phyloP scores from a whole-genome alignment of 2,113 vertebrate genomes.

The Mesocricetus auratus region DNA sequence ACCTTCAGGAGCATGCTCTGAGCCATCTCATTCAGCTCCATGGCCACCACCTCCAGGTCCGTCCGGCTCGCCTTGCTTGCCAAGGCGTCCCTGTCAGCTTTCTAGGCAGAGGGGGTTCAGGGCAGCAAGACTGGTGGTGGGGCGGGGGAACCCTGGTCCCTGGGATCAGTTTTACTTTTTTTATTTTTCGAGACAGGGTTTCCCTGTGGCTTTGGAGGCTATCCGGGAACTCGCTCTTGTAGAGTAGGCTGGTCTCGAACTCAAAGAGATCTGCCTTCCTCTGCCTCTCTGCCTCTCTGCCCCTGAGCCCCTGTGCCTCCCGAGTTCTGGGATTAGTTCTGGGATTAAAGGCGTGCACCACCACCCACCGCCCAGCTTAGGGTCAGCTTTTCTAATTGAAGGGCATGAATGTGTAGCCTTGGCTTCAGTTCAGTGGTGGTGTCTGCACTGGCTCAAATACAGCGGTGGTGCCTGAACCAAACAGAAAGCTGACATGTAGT shows the following conservation, averaged over 20 bases:
- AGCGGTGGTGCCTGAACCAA: neutral
- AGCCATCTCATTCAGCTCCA: conserved; percentile 79
- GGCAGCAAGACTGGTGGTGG: neutral
- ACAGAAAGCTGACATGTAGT: neutral
- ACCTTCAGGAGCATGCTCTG: conserved; percentile 83
- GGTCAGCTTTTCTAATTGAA: neutral
- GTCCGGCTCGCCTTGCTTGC: conserved; percentile 76
- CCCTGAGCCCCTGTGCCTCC: too few species aligned
- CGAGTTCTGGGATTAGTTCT: too few species aligned
- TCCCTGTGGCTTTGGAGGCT: too few species aligned
- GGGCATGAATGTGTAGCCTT: neutral
- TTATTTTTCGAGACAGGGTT: too few species aligned
- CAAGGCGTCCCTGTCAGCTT: conserved; percentile 77
- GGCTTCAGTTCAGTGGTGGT: neutral
- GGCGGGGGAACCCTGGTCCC: neutral
- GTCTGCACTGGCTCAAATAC: neutral
- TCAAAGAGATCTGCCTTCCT: too few species aligned
- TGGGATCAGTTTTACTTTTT: neutral
- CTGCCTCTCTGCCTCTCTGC: too few species aligned
- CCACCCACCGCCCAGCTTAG: too few species aligned
- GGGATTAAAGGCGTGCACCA: too few species aligned
- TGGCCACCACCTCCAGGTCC: conserved; percentile 74
- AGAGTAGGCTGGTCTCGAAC: too few species aligned
- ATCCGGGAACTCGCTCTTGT: too few species aligned
- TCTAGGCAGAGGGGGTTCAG: conserved; percentile 75